Evolutionary conservation across 1,140 invertebrate species (phyloP), one percentile per base, ranked within the genome.

Genomic region (Whitmania pigra): DNA sequence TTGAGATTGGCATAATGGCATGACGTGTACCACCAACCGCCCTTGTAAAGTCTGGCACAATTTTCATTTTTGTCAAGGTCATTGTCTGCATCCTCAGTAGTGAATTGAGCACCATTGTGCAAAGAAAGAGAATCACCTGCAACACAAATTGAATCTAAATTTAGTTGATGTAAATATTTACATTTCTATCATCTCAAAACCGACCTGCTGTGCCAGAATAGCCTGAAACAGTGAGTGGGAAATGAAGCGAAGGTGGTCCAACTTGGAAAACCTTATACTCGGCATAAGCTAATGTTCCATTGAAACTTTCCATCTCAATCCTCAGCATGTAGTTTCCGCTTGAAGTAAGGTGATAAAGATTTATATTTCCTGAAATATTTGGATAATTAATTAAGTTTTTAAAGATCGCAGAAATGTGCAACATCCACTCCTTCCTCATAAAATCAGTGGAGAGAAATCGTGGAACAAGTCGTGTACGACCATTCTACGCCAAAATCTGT

Each of bases 21-120:
- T 27, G 36, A 36, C 40, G 67, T 72, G 66, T 54, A 72, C 72
- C 72, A 72, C 72, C 72, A 72, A 25, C 72, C 72, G 29, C 43
- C 49, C 15, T 57, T 27, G 36, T 72, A 72, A 29, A 57, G 29
- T 55, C 54, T 43, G 53, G 53, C 67, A 72, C 66, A 69, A 13
- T 68, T 40, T 40, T 53, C 55, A n/a, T n/a, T 31, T 6, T n/a
- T 25, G 54, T 67, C 29, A 17, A 60, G 22, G 13, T 54, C 43
- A 20, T 27, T 27, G 29, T 71, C 71, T 22, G 22, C 27, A 31
- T 71, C 69, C 55, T 60, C 36, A 2, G 69, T 71, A 53, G n/a
- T 53, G 53, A 71, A 71, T 2, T n/a, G 25, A 31, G n/a, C 55
- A 55, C 55, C 55, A 11, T 54, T 43, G 55, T 71, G 69, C n/a